A percentile compares a stretch with the other conserved stretches of the same genome.
Evolutionary conservation across 2,113 vertebrate species (phyloP).

Genomic region (Odontesthes bonariensis): DNA sequence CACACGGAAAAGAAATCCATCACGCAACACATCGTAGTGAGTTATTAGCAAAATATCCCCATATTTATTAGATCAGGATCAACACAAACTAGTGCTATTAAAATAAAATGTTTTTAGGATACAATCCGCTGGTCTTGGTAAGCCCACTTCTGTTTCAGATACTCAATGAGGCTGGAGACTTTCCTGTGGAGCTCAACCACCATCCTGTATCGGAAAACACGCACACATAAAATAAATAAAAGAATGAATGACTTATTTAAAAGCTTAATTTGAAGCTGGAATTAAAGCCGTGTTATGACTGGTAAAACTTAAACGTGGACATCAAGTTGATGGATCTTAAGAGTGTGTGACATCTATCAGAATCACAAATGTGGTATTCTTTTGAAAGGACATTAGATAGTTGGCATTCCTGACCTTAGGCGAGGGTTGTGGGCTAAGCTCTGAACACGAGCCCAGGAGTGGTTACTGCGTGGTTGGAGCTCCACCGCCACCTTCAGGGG

Average conservation of each 20-base stretch:
- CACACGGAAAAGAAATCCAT: not conserved
- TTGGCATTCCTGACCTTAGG: constrained; percentile 86
- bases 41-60: too few species aligned
- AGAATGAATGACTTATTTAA: not conserved
- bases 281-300: not conserved
- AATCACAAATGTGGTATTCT: not conserved
- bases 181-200: constrained; percentile 97
- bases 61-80: too few species aligned
- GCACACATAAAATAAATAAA: not conserved
- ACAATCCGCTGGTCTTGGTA: constrained; percentile 94
- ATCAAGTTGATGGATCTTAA: not conserved
- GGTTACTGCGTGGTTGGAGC: constrained; percentile 94
- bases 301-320: not conserved
- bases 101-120: constrained; percentile 82
- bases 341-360: not conserved
- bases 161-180: constrained; percentile 97
- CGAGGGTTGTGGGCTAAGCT: constrained; percentile 96
- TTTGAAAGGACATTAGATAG: not conserved
- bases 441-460: constrained; percentile 96
- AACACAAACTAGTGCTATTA: too few species aligned
- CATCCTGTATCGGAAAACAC: constrained; percentile 85
- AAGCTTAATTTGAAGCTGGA: not conserved
- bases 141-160: constrained; percentile 97
- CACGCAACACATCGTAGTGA: not conserved
- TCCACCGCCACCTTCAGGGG: constrained; percentile 95